Evolutionary conservation across 1,140 invertebrate species (phyloP), one percentile per base, ranked within the genome.

Genomic region (Eueides isabella): DNA sequence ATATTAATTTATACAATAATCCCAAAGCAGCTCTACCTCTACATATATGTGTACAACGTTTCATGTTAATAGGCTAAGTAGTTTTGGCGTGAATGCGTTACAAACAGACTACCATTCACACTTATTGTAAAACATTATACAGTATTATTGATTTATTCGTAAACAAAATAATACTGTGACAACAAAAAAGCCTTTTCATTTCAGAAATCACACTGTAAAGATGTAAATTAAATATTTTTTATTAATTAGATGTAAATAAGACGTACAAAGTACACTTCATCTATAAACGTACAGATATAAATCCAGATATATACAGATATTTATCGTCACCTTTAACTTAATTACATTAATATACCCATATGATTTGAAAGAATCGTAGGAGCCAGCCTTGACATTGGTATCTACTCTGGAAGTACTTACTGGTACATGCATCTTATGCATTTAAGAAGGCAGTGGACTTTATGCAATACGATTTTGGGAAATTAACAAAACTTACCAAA

Each of bases 191-290:
- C 26, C 23, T 26, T 26, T 9, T 55, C 3, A 55, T 9, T 55
- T 55, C 48, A 12, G 3, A 55, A 23, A 26, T 12, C 9, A 3
- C 23, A 26, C 11, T 23, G 23, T 23, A 9, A 19, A 23, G 19
- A 55, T 55, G 48, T 55, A 14, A 26, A 55, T 55, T 23, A 26
- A 55, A 11, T 55, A 55, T 26, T 55, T 9, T 55, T 55, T 55
- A 55, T 55, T 55, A 55, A 55, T 55, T 12, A 55, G 23, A 55
- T 55, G 48, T n/a, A 55, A 55, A 55, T 55, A n/a, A n/a, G n/a
- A n/a, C 48, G 26, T 26, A 55, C 26, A 26, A 55, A 55, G 26
- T 55, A 55, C 48, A 55, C 48, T 55, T 55, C 7, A 2, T n/a
- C 9, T 55, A 55, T 19, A 55, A 55, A 55, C 12, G 11, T 55